Evolutionary conservation across 2,888 invertebrate species (phyloP), one percentile per base, ranked within the genome.

Genomic region (Drosophila recens): DNA sequence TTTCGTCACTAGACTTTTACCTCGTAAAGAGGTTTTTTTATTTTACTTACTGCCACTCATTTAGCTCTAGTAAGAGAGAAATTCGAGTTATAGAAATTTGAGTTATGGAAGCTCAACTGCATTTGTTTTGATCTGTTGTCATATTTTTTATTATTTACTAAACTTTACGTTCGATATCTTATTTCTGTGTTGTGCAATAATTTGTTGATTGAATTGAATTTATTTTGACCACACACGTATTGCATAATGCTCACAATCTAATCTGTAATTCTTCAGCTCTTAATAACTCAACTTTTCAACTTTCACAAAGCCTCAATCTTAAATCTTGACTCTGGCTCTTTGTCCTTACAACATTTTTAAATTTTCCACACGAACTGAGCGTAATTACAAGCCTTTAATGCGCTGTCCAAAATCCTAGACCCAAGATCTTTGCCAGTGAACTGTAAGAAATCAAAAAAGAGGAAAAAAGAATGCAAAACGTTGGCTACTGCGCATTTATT

Each of bases 401-500:
- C 65, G 58, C 54, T 43, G 30, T 46, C 45, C 42, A 69, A 46
- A 46, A n/a, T 27, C 53, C 30, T 10, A 59, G 30, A 36, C 15
- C 43, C 45, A 23, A 49, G 53, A 45, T 72, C 30, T 54, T 10
- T 67, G 36, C 40, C 80, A 79, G 51, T 80, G 75, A 85, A 75
- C 86, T 82, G 85, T 81, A 82, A 89, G 87, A 89, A 86, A 86
- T 86, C 89, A 86, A 87, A 76, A 69, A 63, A 48, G 63, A 45
- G 40, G 52, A 53, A 66, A 51, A 62, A 67, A 59, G 38, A 72
- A 67, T 63, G 73, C 58, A 67, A 75, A 64, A 40, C 20, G 23
- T 68, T 78, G 71, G 77, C 84, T 87, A 87, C 84, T 87, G 89
- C 86, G 88, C 88, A 87, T 87, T 87, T 87, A n/a, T n/a, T 23